Percentiles rank a stretch among this genome's conserved stretches.
Conservation (phyloP, 30 jellyfish, hydroid and myxozoan genomes). For the Calvadosia cruxmelitensis region DNA sequence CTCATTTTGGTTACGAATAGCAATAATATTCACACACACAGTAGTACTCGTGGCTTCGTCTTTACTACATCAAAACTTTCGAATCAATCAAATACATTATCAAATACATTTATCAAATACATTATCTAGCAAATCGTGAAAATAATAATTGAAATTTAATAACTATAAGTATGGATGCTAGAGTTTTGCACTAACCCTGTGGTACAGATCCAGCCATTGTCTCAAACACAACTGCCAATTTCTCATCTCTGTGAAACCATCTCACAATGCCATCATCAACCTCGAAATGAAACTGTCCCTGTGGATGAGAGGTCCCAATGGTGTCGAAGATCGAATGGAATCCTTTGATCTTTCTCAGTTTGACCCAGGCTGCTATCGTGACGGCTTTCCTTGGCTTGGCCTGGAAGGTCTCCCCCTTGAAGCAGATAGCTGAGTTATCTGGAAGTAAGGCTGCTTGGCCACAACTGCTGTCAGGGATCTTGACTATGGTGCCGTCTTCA, state of each 20-base stretch:
- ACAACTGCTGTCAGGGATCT: slow-evolving; percentile 74
- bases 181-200: slow-evolving; percentile 45
- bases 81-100: not conserved
- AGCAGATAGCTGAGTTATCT: slow-evolving; percentile 9
- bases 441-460: slow-evolving; percentile 84
- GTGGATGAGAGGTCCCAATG: slow-evolving; percentile 62
- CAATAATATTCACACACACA: too few relatives aligned
- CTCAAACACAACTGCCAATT: slow-evolving; percentile 68
- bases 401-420: slow-evolving; percentile 64
- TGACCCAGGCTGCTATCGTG: slow-evolving; percentile 87
- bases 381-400: slow-evolving; percentile 90
- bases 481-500: slow-evolving; percentile 63
- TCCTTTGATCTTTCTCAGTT: slow-evolving; percentile 57
- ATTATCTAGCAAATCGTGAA: not conserved
- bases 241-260: slow-evolving; percentile 81
- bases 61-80: not conserved
- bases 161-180: too few relatives aligned
- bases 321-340: slow-evolving; percentile 85
- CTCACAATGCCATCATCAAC: slow-evolving; percentile 77
- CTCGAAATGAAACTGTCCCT: slow-evolving; percentile 86
- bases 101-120: not conserved
- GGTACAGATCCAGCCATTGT: slow-evolving; percentile 82
- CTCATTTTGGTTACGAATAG: too few relatives aligned
- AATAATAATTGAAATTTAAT: too few relatives aligned
- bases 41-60: too few relatives aligned